Evolutionary conservation across 2,888 invertebrate genomes (phyloP).

Genomic region (Molanna angustata): DNA sequence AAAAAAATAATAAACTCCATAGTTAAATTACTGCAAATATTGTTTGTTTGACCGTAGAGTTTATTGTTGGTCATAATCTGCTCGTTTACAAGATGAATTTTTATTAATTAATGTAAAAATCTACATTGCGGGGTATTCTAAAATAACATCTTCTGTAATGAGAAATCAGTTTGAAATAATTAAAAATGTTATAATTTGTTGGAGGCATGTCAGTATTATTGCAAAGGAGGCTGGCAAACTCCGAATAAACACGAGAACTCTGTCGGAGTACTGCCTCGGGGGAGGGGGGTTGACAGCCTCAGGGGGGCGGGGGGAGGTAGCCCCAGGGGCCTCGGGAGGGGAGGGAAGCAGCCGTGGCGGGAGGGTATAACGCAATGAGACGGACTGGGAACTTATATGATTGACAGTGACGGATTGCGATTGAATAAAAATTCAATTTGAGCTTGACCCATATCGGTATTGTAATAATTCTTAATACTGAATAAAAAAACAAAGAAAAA

Average conservation of each 20-base stretch:
- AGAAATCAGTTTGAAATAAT: neutral
- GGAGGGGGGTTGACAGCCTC: conserved; percentile 21
- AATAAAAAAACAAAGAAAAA: no score
- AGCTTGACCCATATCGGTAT: neutral
- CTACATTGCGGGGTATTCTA: no score
- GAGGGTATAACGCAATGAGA: no score
- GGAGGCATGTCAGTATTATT: conserved; percentile 10
- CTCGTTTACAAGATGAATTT: no score
- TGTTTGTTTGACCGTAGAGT: no score
- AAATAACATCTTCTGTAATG: no score
- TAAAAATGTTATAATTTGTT: neutral
- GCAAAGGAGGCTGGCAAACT: conserved; percentile 11
- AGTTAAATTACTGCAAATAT: no score
- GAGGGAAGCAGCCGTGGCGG: neutral
- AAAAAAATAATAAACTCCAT: no score
- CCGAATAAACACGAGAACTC: conserved; percentile 27
- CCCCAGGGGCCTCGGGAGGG: conserved; percentile 13
- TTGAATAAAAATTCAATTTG: conserved; percentile 1
- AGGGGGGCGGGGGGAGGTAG: conserved; percentile 19
- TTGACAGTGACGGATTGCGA: conserved; percentile 8
- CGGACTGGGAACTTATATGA: no score
- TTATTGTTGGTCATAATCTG: no score
- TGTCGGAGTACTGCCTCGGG: conserved; percentile 27
- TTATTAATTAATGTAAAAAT: no score
- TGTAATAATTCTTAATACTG: no score